Percentiles rank a stretch among this genome's conserved stretches.
Conservation (phyloP, 2,888 invertebrate species). For the Meiosimyza decipiens region DNA sequence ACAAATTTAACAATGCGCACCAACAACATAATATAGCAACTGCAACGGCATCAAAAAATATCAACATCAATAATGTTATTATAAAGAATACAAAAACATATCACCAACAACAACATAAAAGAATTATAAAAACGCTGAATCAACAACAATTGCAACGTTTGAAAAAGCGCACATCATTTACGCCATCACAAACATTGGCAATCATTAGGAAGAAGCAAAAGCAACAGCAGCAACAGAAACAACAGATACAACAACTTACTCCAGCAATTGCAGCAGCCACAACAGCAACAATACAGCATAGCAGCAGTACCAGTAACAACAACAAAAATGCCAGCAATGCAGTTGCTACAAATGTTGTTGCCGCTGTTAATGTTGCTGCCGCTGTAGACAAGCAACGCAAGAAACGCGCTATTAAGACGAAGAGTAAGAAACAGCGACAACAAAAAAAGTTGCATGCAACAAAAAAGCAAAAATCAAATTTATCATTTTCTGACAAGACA, state of each 20-base stretch:
- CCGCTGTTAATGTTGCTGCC: constrained; percentile 28
- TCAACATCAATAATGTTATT: constrained; percentile 31
- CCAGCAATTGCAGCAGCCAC: constrained; percentile 26
- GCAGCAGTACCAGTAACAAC: constrained; percentile 33
- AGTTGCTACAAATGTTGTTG: constrained; percentile 27
- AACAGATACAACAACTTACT: constrained; percentile 40
- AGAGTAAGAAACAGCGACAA: constrained; percentile 40
- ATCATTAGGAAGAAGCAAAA: constrained; percentile 57
- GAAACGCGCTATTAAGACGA: constrained; percentile 48
- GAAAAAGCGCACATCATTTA: constrained; percentile 64
- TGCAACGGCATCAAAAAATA: constrained; percentile 42
- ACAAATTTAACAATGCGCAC: constrained; percentile 4
- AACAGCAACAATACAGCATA: constrained; percentile 37
- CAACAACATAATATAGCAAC: constrained; percentile 18
- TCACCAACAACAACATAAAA: constrained; percentile 34
- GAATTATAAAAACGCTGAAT: constrained; percentile 47
- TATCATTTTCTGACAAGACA: constrained; percentile 61
- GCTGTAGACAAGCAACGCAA: constrained; percentile 48
- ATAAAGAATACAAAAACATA: neutral
- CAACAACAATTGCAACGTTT: constrained; percentile 58
- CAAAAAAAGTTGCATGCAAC: constrained; percentile 38
- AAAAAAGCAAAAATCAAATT: constrained; percentile 58
- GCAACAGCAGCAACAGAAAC: constrained; percentile 47
- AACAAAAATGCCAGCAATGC: constrained; percentile 26
- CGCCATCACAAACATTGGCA: constrained; percentile 63